Conservation (phyloP, 1,140 invertebrate species). For the Pissodes strobi region DNA sequence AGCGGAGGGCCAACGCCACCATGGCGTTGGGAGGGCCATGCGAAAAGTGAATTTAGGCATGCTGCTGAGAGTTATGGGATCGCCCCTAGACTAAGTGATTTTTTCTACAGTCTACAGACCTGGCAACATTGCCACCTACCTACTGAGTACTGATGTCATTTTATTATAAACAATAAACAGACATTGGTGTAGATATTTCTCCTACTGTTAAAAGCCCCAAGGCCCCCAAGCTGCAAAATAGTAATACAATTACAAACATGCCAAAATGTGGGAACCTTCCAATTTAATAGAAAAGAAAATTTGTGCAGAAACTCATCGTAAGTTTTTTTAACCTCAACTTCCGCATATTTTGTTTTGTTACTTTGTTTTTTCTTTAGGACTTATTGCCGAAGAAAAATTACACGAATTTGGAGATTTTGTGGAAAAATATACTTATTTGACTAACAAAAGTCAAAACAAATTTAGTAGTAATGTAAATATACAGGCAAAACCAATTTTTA, state of each 20-base stretch:
- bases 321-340: constrained; percentile 35
- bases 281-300: constrained; percentile 48
- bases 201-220: no score
- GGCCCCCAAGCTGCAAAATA: no score
- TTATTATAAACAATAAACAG: no score
- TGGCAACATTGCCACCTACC: no score
- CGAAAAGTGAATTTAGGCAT: no score
- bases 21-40: no score
- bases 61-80: no score
- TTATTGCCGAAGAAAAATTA: constrained; percentile 65
- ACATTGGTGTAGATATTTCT: no score
- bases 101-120: no score
- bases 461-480: constrained; percentile 50
- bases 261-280: constrained; percentile 49
- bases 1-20: no score
- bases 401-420: constrained; percentile 75
- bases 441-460: constrained; percentile 60
- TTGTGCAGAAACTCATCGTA: constrained; percentile 51
- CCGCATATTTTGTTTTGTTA: constrained; percentile 11
- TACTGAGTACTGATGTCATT: no score
- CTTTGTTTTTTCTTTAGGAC: constrained; percentile 41
- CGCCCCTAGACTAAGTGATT: no score
- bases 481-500: constrained; percentile 63
- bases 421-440: constrained; percentile 64
- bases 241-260: constrained; percentile 26